phyloP scores from a whole-genome alignment of 2,113 vertebrate genomes.

The Piaya cayana region DNA sequence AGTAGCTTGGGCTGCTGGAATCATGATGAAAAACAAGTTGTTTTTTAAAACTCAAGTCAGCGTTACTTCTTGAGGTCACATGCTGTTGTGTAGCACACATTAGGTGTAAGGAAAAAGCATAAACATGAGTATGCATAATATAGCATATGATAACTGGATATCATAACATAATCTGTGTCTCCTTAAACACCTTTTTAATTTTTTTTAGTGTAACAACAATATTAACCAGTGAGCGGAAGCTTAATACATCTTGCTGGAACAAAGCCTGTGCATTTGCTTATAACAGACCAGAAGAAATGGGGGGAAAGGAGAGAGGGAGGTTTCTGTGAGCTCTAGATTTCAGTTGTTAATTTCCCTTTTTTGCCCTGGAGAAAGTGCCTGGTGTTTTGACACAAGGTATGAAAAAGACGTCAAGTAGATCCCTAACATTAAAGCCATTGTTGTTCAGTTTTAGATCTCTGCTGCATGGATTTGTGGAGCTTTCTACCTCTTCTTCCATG shows the following conservation, averaged over 20 bases:
- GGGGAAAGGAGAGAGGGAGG: fast-evolving
- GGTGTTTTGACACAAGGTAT: neutral
- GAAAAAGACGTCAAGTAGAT: neutral
- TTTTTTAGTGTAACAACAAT: neutral
- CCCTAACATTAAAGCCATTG: neutral
- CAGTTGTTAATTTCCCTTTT: neutral
- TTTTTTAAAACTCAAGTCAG: neutral
- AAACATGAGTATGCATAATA: neutral
- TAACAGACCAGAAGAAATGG: neutral
- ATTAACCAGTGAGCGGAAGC: neutral
- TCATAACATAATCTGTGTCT: neutral
- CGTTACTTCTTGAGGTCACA: neutral
- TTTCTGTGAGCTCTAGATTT: neutral
- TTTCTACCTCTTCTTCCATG: neutral
- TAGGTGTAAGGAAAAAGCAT: neutral
- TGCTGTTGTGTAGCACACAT: neutral
- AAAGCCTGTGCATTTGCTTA: neutral
- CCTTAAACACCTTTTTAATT: neutral
- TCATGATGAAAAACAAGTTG: neutral
- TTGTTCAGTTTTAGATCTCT: neutral
- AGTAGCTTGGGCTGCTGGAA: neutral
- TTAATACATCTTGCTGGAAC: neutral
- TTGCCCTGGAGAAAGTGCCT: neutral
- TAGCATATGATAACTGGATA: neutral
- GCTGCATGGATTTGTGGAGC: neutral